These are phyloP conservation scores for Cydia fagiglandana DNA, from an alignment of 1,140 invertebrate genomes.

Conservation along the genomic window DNA sequence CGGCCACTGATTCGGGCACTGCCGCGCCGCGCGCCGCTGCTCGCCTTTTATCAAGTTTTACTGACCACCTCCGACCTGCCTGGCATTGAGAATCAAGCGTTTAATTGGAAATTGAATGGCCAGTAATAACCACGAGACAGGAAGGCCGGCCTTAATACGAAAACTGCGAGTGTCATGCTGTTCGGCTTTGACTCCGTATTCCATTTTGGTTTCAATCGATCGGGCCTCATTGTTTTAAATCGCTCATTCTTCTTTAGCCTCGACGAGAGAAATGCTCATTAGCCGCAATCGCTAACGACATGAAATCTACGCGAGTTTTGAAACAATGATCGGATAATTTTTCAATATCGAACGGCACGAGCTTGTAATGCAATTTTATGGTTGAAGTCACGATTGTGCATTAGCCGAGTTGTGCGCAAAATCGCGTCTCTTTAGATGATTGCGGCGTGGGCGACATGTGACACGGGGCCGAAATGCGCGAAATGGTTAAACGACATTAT, in stretches of 20 bases:
- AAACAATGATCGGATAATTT: slow-evolving; percentile 50
- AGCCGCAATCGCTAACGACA: slow-evolving; percentile 40
- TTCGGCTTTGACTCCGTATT: slow-evolving; percentile 38
- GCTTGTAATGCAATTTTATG: slow-evolving; percentile 44
- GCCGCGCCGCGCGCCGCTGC: slow-evolving; percentile 64
- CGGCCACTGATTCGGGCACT: slow-evolving; percentile 63
- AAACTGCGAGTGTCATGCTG: slow-evolving; percentile 60
- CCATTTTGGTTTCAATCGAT: slow-evolving; percentile 14
- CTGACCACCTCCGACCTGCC: slow-evolving; percentile 66
- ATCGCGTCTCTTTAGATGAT: slow-evolving; percentile 35
- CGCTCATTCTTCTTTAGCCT: slow-evolving; percentile 32
- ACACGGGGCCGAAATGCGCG: slow-evolving; percentile 34
- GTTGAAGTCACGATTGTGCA: slow-evolving; percentile 41
- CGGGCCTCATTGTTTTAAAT: slow-evolving; percentile 19
- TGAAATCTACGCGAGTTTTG: slow-evolving; percentile 46
- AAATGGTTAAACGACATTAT: slow-evolving; percentile 35
- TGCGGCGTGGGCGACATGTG: slow-evolving; percentile 39
- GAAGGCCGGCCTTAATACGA: slow-evolving; percentile 72
- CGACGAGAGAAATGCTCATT: slow-evolving; percentile 41
- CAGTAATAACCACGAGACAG: slow-evolving; percentile 64
- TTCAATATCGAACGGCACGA: slow-evolving; percentile 47
- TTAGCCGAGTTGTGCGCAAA: slow-evolving; percentile 32
- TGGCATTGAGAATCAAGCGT: slow-evolving; percentile 77
- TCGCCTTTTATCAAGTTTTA: slow-evolving; percentile 75
- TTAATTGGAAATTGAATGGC: slow-evolving; percentile 77